Evolutionary conservation across 2,113 vertebrate genomes (phyloP).

Genomic region (Leptobrachium leishanense): DNA sequence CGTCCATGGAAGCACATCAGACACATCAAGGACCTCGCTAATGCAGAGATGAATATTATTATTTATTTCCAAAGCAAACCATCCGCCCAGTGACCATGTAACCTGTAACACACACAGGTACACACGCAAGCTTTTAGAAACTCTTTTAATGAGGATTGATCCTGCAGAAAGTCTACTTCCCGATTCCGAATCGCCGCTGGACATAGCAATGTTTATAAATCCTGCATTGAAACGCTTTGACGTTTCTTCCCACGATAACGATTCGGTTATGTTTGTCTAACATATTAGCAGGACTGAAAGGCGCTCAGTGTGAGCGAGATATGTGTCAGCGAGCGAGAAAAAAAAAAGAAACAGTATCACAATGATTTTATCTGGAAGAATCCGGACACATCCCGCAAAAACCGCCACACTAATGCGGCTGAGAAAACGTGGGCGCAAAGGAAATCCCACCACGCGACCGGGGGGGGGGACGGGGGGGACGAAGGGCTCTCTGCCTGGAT

Average conservation of each 20-base stretch:
- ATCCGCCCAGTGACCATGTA: no score
- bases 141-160: no score
- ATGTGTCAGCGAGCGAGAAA: not conserved
- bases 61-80: no score
- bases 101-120: no score
- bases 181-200: not conserved
- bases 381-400: not conserved
- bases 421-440: no score
- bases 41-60: no score
- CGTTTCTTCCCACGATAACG: not conserved
- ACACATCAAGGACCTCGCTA: no score
- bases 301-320: not conserved
- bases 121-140: no score
- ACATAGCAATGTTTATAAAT: slow-evolving; percentile 3
- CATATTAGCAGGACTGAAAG: slow-evolving; percentile 23
- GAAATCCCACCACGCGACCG: no score
- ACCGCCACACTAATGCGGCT: not conserved
- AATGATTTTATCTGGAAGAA: not conserved
- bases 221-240: not conserved
- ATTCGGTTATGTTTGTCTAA: slow-evolving; percentile 20
- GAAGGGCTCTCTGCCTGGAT: not conserved
- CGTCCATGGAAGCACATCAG: no score
- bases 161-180: not conserved
- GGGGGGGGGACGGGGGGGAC: no score
- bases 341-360: not conserved